Percentiles rank a stretch among this genome's conserved stretches.
These are phyloP conservation scores for Gandaritis pyraliata DNA, from an alignment of 2,888 invertebrate genomes.

Conservation along the genomic window DNA sequence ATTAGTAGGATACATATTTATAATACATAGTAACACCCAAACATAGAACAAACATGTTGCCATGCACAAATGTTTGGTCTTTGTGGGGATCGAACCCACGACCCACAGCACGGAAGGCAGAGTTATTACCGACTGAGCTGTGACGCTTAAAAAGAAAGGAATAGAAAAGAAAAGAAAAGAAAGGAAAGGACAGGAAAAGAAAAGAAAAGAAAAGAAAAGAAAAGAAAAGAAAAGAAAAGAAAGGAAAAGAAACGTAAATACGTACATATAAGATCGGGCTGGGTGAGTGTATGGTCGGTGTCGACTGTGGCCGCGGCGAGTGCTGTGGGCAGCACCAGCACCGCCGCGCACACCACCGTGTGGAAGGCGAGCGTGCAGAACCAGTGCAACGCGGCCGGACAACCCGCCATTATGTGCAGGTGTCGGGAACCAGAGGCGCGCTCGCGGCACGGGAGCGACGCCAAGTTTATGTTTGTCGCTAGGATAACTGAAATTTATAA, in stretches of 20 bases:
- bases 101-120: too few species aligned
- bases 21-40: too few species aligned
- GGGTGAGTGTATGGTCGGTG: conserved; percentile 51
- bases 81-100: too few species aligned
- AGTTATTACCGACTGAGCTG: too few species aligned
- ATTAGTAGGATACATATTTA: too few species aligned
- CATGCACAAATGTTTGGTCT: too few species aligned
- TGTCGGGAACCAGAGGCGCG: conserved; percentile 85
- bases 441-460: conserved; percentile 87
- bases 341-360: conserved; percentile 56
- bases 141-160: too few species aligned
- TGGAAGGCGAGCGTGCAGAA: conserved; percentile 84
- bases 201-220: too few species aligned
- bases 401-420: conserved; percentile 87
- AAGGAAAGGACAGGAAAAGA: too few species aligned
- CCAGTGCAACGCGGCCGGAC: conserved; percentile 87
- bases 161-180: too few species aligned
- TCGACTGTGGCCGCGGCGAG: conserved; percentile 49
- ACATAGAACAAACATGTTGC: too few species aligned
- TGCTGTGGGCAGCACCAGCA: conserved; percentile 51
- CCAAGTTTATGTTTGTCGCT: conserved; percentile 78
- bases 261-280: conserved; percentile 56
- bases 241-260: conserved; percentile 7
- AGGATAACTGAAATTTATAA: conserved; percentile 55
- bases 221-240: too few species aligned